phyloP scores from a whole-genome alignment of 2,888 invertebrate species.

The Chrysolina haemoptera region DNA sequence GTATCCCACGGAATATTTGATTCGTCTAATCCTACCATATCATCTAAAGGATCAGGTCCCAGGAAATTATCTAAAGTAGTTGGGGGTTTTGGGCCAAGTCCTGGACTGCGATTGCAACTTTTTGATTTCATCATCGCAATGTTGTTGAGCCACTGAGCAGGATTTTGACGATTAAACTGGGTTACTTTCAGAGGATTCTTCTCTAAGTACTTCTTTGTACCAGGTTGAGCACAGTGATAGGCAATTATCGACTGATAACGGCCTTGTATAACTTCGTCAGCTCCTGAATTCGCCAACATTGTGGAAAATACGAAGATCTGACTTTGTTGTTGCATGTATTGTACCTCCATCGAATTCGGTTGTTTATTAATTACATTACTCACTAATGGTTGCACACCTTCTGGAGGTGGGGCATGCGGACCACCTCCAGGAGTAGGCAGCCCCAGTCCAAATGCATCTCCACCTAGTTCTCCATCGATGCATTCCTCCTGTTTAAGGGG shows the following conservation, averaged over 20 bases:
- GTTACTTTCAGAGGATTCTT: slow-evolving; percentile 91
- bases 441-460: slow-evolving; percentile 66
- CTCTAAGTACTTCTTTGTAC: slow-evolving; percentile 95
- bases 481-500: slow-evolving; percentile 67
- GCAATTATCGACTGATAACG: slow-evolving; percentile 94
- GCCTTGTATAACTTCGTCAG: slow-evolving; percentile 91
- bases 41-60: slow-evolving; percentile 68
- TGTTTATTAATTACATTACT: slow-evolving; percentile 87
- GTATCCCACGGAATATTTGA: slow-evolving; percentile 73
- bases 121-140: slow-evolving; percentile 84
- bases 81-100: slow-evolving; percentile 67
- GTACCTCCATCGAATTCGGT: slow-evolving; percentile 86
- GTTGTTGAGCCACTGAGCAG: slow-evolving; percentile 86
- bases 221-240: slow-evolving; percentile 95
- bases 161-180: slow-evolving; percentile 88
- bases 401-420: slow-evolving; percentile 70
- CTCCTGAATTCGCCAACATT: slow-evolving; percentile 93
- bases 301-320: slow-evolving; percentile 99
- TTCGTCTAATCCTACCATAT: slow-evolving; percentile 67
- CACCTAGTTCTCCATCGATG: slow-evolving; percentile 65
- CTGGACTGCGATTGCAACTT: slow-evolving; percentile 73
- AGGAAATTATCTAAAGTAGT: slow-evolving; percentile 67
- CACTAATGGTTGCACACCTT: slow-evolving; percentile 81
- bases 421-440: slow-evolving; percentile 59
- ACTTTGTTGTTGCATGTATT: slow-evolving; percentile 95